Evolutionary conservation across 1,140 invertebrate species (phyloP).

Genomic region (Euura saliciscinereae): DNA sequence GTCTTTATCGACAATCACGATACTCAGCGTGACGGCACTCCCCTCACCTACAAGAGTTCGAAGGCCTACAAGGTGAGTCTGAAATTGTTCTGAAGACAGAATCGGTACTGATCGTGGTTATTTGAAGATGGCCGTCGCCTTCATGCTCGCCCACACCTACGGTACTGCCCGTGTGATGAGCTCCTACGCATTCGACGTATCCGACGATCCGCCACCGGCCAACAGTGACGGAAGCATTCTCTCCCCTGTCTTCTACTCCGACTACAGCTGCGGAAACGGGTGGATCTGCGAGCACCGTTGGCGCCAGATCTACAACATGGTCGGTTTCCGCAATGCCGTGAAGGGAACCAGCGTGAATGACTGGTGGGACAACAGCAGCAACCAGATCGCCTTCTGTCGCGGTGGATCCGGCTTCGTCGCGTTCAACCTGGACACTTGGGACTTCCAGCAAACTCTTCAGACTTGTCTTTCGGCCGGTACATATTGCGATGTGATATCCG

Average conservation of each 20-base stretch:
- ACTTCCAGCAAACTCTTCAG: conserved; percentile 62
- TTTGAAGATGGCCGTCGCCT: conserved; percentile 74
- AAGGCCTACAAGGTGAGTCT: conserved; percentile 65
- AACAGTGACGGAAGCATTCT: conserved; percentile 65
- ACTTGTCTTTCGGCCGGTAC: conserved; percentile 76
- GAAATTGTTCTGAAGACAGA: conserved; percentile 29
- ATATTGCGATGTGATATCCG: conserved; percentile 88
- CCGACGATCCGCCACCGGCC: conserved; percentile 58
- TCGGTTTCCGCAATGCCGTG: conserved; percentile 71
- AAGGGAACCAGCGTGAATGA: conserved; percentile 59
- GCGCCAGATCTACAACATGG: conserved; percentile 79
- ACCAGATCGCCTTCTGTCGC: conserved; percentile 77
- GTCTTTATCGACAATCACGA: conserved; percentile 75
- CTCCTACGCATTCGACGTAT: conserved; percentile 65
- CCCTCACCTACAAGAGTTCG: conserved; percentile 69
- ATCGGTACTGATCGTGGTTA: conserved; percentile 11
- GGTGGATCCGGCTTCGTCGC: conserved; percentile 73
- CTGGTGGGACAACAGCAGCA: conserved; percentile 76
- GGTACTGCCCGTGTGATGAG: conserved; percentile 79
- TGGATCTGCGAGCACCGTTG: conserved; percentile 90
- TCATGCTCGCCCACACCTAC: conserved; percentile 80
- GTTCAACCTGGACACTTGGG: conserved; percentile 67
- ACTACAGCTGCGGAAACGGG: conserved; percentile 73
- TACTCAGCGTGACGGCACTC: conserved; percentile 62
- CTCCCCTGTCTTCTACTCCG: conserved; percentile 66